Evolutionary conservation across 2,888 invertebrate genomes (phyloP), one percentile per base, ranked within the genome.

Genomic region (Rhagonycha fulva): DNA sequence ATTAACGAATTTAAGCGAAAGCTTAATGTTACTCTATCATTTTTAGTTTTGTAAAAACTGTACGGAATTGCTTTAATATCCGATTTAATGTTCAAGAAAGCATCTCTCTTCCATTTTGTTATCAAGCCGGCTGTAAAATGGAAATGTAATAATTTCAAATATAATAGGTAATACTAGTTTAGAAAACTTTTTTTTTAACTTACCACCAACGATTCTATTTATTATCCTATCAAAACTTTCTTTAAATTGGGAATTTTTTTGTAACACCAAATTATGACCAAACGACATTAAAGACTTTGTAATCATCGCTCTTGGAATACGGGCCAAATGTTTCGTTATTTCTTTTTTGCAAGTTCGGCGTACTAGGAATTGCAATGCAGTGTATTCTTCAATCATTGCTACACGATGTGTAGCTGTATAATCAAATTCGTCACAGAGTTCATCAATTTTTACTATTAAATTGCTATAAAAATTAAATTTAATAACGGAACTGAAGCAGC

Each of bases 371-470:
- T 78, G 79, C 14, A 79, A 61, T 14, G 76, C 74, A 12, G 77
- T 74, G 11, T 68, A 32, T 71, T 79, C 79, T 61, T 77, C 79
- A n/a, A 79, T 68, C 68, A 78, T 71, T 1, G 77, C 76, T 10
- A 68, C 71, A n/a, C n/a, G 61, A 11, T 74, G 72, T 12, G 47
- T 74, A 2, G 75, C 60, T 11, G 63, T 74, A 47, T 76, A 67
- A 14, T 74, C 62, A 30, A 79, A 77, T 26, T 74, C 79, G 5
- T 79, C 72, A 28, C 79, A 79, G 2, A 76, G 62, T 14, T 61
- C 71, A 23, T 75, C 47, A 11, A 67, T n/a, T 26, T n/a, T 14
- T 12, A 72, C 47, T 5, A 30, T 60, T 4, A 61, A 9, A 11
- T 23, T 66, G n/a, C 63, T 47, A 2, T 47, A 66, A 23, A 19